A percentile compares a stretch with the other conserved stretches of the same genome.
These are phyloP conservation scores for Spea bombifrons DNA, from an alignment of 2,113 vertebrate genomes.

Conservation along the genomic window DNA sequence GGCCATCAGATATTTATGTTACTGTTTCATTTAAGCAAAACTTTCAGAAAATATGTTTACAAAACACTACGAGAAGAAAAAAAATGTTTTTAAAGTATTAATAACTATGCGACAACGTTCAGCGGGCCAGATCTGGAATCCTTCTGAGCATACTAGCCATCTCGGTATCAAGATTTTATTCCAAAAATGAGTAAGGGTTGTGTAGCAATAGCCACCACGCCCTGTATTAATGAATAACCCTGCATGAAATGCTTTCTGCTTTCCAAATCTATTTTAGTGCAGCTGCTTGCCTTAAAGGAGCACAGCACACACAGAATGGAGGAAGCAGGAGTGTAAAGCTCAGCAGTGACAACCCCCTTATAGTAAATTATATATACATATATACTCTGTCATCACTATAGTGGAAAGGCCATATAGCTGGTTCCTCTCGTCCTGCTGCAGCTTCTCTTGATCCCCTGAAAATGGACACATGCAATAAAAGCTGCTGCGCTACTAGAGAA, in stretches of 20 bases:
- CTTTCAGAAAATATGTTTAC: too few relatives aligned
- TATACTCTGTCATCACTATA: too few relatives aligned
- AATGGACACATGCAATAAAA: too few relatives aligned
- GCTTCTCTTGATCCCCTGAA: too few relatives aligned
- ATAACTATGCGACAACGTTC: neutral
- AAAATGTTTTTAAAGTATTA: too few relatives aligned
- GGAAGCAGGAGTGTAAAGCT: neutral
- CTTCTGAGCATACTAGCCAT: neutral
- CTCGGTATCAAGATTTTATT: conserved; percentile 15
- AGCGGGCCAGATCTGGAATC: neutral
- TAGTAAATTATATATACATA: too few relatives aligned
- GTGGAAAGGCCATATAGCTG: too few relatives aligned
- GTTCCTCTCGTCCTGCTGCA: too few relatives aligned
- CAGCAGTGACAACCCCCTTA: neutral
- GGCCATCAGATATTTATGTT: too few relatives aligned
- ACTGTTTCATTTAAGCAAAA: too few relatives aligned
- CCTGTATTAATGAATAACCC: conserved; percentile 44
- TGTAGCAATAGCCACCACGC: conserved; percentile 36
- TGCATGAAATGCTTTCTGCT: conserved; percentile 18
- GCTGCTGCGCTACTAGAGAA: too few relatives aligned
- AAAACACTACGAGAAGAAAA: too few relatives aligned
- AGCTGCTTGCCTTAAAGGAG: conserved; percentile 7
- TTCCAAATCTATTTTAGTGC: conserved; percentile 40
- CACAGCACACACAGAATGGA: neutral
- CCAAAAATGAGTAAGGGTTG: conserved; percentile 37